A percentile compares a stretch with the other conserved stretches of the same genome.
These are phyloP conservation scores for Turritopsis dohrnii DNA, from an alignment of 30 jellyfish, hydroid and myxozoan genomes.

Conservation along the genomic window DNA sequence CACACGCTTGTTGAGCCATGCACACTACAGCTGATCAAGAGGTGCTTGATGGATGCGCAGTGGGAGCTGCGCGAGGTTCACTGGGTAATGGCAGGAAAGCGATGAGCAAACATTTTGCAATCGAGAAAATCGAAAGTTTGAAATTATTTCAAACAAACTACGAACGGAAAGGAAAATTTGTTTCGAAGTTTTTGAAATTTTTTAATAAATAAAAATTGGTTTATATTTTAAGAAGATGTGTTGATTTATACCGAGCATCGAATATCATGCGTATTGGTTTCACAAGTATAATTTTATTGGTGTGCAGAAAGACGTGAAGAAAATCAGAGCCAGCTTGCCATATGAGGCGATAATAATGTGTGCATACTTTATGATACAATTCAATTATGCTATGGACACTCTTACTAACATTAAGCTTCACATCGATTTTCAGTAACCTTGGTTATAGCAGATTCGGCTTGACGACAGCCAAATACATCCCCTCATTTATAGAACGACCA, in stretches of 20 bases:
- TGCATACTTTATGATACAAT: neutral
- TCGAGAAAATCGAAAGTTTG: neutral
- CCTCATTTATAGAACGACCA: no score
- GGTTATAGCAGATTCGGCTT: no score
- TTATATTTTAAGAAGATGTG: neutral
- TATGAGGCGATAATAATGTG: neutral
- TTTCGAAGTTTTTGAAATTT: neutral
- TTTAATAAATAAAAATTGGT: neutral
- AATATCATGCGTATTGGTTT: neutral
- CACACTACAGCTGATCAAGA: neutral
- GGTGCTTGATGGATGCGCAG: neutral
- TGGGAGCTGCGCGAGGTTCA: neutral
- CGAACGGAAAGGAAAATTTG: neutral
- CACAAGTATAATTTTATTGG: neutral
- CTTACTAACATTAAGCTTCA: neutral
- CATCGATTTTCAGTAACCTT: neutral
- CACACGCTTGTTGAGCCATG: conserved; percentile 19
- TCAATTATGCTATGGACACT: neutral
- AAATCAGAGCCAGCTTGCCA: neutral
- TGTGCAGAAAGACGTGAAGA: neutral
- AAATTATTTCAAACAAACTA: neutral
- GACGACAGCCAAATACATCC: neutral
- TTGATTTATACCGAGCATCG: neutral
- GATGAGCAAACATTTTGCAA: conserved; percentile 5
- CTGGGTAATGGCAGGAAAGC: conserved; percentile 9